phyloP scores from a whole-genome alignment of 2,888 invertebrate species.

The Acanthococcus lagerstroemiae region DNA sequence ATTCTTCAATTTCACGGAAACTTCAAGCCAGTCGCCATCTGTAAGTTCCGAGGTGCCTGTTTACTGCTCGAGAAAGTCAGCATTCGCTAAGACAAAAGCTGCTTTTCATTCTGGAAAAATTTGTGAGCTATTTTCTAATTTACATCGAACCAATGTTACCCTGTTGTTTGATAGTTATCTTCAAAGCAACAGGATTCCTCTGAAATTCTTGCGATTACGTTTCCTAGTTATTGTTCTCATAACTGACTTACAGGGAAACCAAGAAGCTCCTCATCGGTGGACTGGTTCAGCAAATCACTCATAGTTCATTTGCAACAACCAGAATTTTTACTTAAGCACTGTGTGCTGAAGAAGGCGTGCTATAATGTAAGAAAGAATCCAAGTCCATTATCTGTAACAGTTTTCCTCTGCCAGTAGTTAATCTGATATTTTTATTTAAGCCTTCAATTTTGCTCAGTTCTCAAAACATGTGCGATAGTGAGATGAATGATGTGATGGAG shows the following conservation, averaged over 20 bases:
- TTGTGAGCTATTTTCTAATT: background rate
- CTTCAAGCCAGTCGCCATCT: conserved; percentile 1
- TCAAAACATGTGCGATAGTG: background rate
- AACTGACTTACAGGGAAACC: conserved; percentile 6
- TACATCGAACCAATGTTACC: background rate
- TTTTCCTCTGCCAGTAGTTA: too few species aligned
- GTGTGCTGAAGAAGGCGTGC: conserved; percentile 5
- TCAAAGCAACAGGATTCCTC: background rate
- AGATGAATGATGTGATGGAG: conserved; percentile 12
- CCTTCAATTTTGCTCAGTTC: background rate
- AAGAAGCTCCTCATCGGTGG: conserved; percentile 3
- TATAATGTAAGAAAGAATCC: background rate
- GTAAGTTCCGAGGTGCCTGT: background rate
- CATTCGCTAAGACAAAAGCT: background rate
- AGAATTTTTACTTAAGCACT: conserved; percentile 8
- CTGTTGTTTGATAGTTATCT: background rate
- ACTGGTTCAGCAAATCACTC: conserved; percentile 13
- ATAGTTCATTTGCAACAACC: conserved; percentile 15
- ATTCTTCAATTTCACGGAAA: background rate
- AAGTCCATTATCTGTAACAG: too few species aligned
- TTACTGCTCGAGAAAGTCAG: background rate
- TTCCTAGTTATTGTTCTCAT: too few species aligned
- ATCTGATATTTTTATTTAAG: background rate
- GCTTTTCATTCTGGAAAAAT: conserved; percentile 8
- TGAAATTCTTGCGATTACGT: too few species aligned